Evolutionary conservation across 2,113 vertebrate genomes (phyloP).

Genomic region (Apodemus sylvaticus): DNA sequence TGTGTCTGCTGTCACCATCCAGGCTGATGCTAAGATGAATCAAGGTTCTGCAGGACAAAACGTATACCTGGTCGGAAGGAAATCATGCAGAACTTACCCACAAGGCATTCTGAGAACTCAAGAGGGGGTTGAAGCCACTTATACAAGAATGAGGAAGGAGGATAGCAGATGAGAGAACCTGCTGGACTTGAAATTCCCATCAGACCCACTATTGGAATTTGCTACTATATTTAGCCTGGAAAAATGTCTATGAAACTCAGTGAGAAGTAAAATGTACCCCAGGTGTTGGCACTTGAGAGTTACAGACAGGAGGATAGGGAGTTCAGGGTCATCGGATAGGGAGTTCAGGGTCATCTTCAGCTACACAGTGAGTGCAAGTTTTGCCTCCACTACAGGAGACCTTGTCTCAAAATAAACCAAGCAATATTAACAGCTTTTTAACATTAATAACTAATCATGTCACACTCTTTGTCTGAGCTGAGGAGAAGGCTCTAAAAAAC

Average conservation of each 20-base stretch:
- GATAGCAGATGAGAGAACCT: not conserved
- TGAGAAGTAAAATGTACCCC: not conserved
- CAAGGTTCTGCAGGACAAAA: not conserved
- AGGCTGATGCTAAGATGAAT: not conserved
- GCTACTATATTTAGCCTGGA: not conserved
- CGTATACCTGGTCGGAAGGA: not conserved
- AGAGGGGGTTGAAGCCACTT: not conserved
- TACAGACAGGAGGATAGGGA: not conserved
- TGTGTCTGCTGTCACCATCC: no score
- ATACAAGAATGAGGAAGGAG: slow-evolving; percentile 39
- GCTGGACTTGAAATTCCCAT: not conserved
- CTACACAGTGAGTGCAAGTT: not conserved
- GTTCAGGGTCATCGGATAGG: not conserved
- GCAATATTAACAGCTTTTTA: not conserved
- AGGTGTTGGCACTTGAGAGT: not conserved
- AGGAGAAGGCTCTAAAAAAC: not conserved
- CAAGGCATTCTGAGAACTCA: not conserved
- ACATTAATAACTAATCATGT: not conserved
- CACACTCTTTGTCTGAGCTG: not conserved
- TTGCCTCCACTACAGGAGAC: not conserved
- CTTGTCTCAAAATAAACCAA: not conserved
- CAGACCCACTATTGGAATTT: not conserved
- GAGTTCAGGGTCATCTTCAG: not conserved
- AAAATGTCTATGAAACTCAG: not conserved
- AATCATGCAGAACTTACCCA: not conserved